phyloP scores from a whole-genome alignment of 1,140 invertebrate genomes.

The Orussus abietinus region DNA sequence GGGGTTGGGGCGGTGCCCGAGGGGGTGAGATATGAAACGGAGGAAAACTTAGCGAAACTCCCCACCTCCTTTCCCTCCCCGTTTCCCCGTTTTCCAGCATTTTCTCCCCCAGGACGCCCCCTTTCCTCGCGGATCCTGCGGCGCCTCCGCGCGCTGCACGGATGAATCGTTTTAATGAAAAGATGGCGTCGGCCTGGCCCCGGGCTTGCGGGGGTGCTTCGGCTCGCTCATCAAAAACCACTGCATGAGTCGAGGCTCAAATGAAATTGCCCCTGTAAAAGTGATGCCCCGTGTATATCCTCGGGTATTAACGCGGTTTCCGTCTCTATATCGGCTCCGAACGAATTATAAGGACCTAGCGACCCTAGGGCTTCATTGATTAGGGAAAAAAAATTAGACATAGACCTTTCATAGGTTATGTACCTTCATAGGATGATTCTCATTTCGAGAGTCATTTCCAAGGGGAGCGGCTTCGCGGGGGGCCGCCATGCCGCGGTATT shows the following conservation, averaged over 20 bases:
- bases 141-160: conserved; percentile 37
- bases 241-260: conserved; percentile 49
- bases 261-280: conserved; percentile 53
- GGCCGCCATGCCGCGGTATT: background rate
- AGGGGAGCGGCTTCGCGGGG: background rate
- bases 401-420: no score
- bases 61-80: conserved; percentile 15
- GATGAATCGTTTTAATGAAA: conserved; percentile 52
- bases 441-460: no score
- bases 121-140: conserved; percentile 21
- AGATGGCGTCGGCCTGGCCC: conserved; percentile 37
- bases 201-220: conserved; percentile 18
- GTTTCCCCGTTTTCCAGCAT: conserved; percentile 12
- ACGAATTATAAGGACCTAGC: background rate
- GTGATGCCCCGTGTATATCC: conserved; percentile 47
- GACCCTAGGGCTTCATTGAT: no score
- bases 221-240: conserved; percentile 49
- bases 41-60: conserved; percentile 35
- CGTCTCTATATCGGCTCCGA: no score
- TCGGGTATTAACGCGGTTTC: conserved; percentile 44
- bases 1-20: conserved; percentile 14
- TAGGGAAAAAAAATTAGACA: no score
- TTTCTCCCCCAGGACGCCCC: conserved; percentile 8
- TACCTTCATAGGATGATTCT: no score
- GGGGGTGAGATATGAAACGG: conserved; percentile 48